Percentiles rank a stretch among this genome's conserved stretches.
phyloP scores from a whole-genome alignment of 1,140 invertebrate species.

The Cydia strobilella region DNA sequence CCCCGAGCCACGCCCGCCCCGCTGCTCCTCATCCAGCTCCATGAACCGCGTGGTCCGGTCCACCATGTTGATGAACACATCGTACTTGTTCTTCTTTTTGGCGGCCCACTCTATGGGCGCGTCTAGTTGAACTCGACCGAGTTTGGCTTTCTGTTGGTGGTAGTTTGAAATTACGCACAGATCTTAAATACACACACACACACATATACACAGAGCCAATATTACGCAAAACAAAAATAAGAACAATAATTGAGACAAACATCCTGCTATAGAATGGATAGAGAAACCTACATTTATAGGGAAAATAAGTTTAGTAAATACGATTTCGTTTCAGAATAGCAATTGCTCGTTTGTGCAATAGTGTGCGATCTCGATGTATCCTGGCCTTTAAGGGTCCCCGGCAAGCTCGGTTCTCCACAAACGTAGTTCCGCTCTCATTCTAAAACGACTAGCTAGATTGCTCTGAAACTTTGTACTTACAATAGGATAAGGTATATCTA shows the following conservation, averaged over 20 bases:
- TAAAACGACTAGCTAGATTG: no score
- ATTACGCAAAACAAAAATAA: no score
- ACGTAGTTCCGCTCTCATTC: no score
- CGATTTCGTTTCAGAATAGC: no score
- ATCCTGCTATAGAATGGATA: neutral
- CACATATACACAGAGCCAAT: neutral
- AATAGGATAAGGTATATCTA: no score
- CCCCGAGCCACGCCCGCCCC: slow-evolving; percentile 63
- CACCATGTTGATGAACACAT: slow-evolving; percentile 75
- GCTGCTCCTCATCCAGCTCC: slow-evolving; percentile 55
- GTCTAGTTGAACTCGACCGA: slow-evolving; percentile 67
- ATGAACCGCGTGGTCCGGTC: slow-evolving; percentile 68
- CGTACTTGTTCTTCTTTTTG: slow-evolving; percentile 58
- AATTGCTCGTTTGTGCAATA: no score
- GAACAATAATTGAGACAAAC: no score
- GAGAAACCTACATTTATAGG: neutral
- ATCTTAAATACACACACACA: no score
- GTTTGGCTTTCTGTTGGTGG: slow-evolving; percentile 57
- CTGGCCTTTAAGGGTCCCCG: no score
- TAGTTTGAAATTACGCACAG: neutral
- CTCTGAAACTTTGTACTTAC: no score
- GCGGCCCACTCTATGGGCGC: slow-evolving; percentile 66
- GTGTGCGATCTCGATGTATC: no score
- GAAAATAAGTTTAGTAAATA: neutral
- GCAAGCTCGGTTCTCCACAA: no score